Base-by-base conservation (phyloP, 2,113 vertebrate species). In the Dolichotis patagonum region DNA sequence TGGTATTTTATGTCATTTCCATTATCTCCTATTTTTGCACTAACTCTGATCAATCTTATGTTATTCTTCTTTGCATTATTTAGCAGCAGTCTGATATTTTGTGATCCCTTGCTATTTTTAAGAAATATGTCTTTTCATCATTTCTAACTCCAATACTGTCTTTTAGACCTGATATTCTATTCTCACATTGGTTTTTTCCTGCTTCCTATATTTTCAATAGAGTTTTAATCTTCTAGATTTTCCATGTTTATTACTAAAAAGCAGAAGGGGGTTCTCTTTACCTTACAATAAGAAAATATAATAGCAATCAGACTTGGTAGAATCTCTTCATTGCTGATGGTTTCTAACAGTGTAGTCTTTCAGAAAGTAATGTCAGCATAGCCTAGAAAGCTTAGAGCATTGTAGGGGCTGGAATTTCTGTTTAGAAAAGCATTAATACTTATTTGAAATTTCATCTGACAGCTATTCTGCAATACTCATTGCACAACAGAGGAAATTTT, bases 401-500 rank as follows among this genome's bases (percentile, higher is more conserved):
- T 35, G 69, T 30, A 49, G n/a, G 22, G 56, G 43, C 73, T 78
- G 54, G 80, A 73, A 58, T 20, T 60, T 38, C 12, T 56, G 73
- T 69, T 75, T 87, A 60, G 93, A 85, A 96, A 97, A 96, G 91
- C 77, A 91, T 56, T 86, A 75, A 73, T 22, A 54, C 0, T 19
- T 30, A 87, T 12, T 71, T 83, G 78, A 96, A 95, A 96, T 65
- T 90, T 78, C 85, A 90, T 97, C 88, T 90, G 63, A 97, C 30
- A 67, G 62, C n/a, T 24, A 35, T 92, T 73, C 94, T 95, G 82
- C 54, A 88, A 80, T n/a, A n/a, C 5, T 67, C 69, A 78, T 95
- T 98, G 95, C 81, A 43, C 71, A 96, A 95, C 12, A 41, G 88
- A 96, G 69, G 90, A 67, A 46, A 94, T 86, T 95, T 85, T 94